phyloP scores from a whole-genome alignment of 64 coral and sea anemone species.

The Anthopleura sola region DNA sequence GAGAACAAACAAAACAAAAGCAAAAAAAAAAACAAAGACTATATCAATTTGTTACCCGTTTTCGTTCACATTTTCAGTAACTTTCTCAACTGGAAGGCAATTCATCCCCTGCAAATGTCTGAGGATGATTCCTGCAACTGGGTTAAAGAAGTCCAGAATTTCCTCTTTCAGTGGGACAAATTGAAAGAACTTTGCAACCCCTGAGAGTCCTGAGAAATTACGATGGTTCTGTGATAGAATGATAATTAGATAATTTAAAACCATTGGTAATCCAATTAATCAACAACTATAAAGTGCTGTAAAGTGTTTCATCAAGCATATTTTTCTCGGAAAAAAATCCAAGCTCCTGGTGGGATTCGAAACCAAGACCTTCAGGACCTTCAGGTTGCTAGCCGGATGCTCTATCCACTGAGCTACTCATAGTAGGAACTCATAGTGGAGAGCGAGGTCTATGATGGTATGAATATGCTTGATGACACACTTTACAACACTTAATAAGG shows the following conservation, averaged over 20 bases:
- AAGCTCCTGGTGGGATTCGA: too few relatives aligned
- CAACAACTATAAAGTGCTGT: too few relatives aligned
- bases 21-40: background rate
- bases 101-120: slow-evolving; percentile 65
- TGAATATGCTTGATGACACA: too few relatives aligned
- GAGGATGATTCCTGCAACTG: slow-evolving; percentile 66
- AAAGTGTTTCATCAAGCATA: too few relatives aligned
- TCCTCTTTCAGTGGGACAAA: slow-evolving; percentile 89
- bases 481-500: too few relatives aligned
- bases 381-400: too few relatives aligned
- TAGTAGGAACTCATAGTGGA: too few relatives aligned
- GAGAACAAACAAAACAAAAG: background rate
- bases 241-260: background rate
- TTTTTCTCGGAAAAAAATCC: too few relatives aligned
- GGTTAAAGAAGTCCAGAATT: slow-evolving; percentile 87
- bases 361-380: too few relatives aligned
- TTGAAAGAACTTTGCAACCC: slow-evolving; percentile 58
- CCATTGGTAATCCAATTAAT: background rate
- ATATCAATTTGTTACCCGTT: background rate
- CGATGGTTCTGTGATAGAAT: slow-evolving; percentile 52
- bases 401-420: too few relatives aligned
- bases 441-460: too few relatives aligned
- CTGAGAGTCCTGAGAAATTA: slow-evolving; percentile 56
- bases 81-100: slow-evolving; percentile 58
- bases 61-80: background rate